Percentiles rank a stretch among this genome's conserved stretches.
phyloP scores from a whole-genome alignment of 2,888 invertebrate genomes.

The Nysson spinosus region DNA sequence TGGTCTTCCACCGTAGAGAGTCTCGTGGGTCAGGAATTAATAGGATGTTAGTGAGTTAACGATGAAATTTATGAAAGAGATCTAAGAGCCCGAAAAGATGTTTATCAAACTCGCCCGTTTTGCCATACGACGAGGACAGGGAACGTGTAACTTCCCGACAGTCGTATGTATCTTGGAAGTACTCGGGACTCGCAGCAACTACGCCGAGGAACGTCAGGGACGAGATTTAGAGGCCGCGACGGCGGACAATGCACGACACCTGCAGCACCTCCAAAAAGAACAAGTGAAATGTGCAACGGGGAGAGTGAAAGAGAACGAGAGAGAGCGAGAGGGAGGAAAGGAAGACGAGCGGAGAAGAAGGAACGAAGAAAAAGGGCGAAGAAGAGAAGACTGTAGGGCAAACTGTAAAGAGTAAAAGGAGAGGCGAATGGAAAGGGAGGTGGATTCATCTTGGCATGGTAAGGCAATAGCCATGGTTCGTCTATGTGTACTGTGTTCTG shows the following conservation, averaged over 20 bases:
- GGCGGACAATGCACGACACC: slow-evolving; percentile 73
- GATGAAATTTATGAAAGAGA: slow-evolving; percentile 58
- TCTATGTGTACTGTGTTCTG: slow-evolving; percentile 36
- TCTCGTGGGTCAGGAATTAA: no score
- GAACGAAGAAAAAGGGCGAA: slow-evolving; percentile 8
- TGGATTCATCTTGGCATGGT: slow-evolving; percentile 40
- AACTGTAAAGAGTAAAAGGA: slow-evolving; percentile 8
- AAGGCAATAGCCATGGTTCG: slow-evolving; percentile 31
- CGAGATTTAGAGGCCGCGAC: slow-evolving; percentile 72
- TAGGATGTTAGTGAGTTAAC: slow-evolving; percentile 20
- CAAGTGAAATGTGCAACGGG: slow-evolving; percentile 13
- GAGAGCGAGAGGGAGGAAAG: slow-evolving; percentile 9
- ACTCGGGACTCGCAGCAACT: slow-evolving; percentile 61
- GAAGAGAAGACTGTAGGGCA: no score
- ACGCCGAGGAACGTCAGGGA: slow-evolving; percentile 66
- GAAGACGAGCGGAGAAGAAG: slow-evolving; percentile 18
- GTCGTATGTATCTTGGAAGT: slow-evolving; percentile 66
- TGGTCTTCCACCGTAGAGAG: no score
- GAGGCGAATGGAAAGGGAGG: background rate
- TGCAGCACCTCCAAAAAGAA: slow-evolving; percentile 62
- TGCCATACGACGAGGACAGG: slow-evolving; percentile 53
- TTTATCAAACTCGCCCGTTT: slow-evolving; percentile 50
- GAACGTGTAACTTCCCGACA: slow-evolving; percentile 62
- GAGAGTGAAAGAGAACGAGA: slow-evolving; percentile 28
- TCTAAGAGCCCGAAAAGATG: slow-evolving; percentile 58